phyloP scores from a whole-genome alignment of 2,797 vertebrate species.

The Xiphorhynchus erythropygius region DNA sequence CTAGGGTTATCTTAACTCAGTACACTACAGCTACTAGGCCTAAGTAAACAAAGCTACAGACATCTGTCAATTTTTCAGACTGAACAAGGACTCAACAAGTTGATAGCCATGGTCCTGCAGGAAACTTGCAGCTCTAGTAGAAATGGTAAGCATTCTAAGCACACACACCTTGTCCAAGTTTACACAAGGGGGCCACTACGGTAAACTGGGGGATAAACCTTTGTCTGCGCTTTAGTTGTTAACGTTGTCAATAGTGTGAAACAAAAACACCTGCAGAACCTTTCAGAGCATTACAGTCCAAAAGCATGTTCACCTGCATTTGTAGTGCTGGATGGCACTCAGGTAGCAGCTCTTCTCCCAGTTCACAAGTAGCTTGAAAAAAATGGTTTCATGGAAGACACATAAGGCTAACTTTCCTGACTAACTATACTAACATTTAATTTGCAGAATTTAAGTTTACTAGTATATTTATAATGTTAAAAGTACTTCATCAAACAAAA shows the following conservation, averaged over 20 bases:
- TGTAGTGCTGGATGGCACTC: not conserved
- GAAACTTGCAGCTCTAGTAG: not conserved
- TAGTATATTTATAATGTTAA: not conserved
- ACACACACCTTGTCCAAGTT: not conserved
- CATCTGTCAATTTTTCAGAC: not conserved
- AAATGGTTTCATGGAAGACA: not conserved
- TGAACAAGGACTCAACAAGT: not conserved
- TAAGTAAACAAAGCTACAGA: not conserved
- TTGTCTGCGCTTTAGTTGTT: not conserved
- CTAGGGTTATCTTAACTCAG: not conserved
- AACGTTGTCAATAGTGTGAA: not conserved
- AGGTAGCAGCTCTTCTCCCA: not conserved
- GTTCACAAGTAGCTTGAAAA: not conserved
- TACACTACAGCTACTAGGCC: not conserved
- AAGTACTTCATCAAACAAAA: not conserved
- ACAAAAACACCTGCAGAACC: not conserved
- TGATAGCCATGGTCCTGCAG: not conserved
- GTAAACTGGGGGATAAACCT: not conserved
- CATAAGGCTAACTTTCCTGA: not conserved
- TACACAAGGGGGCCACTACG: not conserved
- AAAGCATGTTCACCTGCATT: not conserved
- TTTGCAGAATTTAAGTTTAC: not conserved
- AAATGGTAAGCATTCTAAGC: not conserved
- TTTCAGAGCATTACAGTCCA: not conserved
- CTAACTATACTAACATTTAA: not conserved